Base-by-base conservation (phyloP, 2,888 invertebrate genomes). In the Mesochorus sp. region DNA sequence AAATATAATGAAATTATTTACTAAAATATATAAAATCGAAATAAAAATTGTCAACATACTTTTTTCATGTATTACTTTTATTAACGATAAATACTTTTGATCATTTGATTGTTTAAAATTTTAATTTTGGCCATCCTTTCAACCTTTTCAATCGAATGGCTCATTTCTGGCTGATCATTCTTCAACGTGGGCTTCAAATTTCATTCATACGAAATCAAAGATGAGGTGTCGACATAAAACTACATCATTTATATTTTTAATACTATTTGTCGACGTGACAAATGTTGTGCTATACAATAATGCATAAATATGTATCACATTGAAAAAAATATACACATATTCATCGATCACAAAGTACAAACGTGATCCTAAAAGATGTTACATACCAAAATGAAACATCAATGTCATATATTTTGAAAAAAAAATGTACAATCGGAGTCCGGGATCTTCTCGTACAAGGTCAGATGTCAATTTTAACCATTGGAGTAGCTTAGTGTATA, bases 381-480 rank as follows among this genome's bases (percentile, higher is more conserved):
- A 37, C 49, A 64, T 39, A 17, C 28, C 49, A 31, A 28, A 21
- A 53, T 53, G 17, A 67, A 21, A 67, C 19, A 66, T 42, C 21
- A 12, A 28, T 51, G 17, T 28, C 19, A 26, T 72, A 51, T 64
- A 10, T 6, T 62, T 42, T 64, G 17, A 26, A 44, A 39, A 55
- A n/a, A n/a, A 64, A 53, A 62, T 53, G 62, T 55, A 31, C 57
- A 57, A 64, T 34, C 0, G 39, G 17, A 55, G 34, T 34, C 51
- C 24, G 31, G 42, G 64, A 24, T 34, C 39, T 28, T 64, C 55
- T 49, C 47, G 19, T 26, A 64, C 21, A 42, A 53, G 67, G 68
- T 75, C 68, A 75, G 47, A 44, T 70, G 64, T 76, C 64, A 49
- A 51, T 17, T 57, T 31, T 57, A 39, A 39, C 21, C 44, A 26